Conservation (phyloP, 2,888 invertebrate species). For the Drosophila acutilabella region DNA sequence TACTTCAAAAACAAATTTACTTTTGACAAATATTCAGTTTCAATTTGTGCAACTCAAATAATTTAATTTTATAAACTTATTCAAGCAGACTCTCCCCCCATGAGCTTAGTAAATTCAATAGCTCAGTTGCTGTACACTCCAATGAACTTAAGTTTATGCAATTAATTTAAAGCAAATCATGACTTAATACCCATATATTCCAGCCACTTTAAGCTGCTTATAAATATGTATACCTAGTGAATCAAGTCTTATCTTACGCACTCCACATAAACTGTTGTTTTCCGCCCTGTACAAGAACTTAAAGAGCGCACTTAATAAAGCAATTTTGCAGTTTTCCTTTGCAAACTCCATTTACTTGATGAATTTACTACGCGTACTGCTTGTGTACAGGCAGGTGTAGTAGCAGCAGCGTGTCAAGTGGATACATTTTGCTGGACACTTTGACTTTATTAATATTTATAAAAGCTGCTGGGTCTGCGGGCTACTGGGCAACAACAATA, state of each 20-base stretch:
- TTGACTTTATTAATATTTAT: constrained; percentile 74
- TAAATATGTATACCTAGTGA: background rate
- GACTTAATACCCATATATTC: background rate
- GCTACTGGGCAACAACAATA: constrained; percentile 35
- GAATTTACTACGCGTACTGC: constrained; percentile 49
- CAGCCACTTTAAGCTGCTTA: background rate
- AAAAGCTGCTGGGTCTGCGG: constrained; percentile 26
- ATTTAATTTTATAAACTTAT: too few relatives aligned
- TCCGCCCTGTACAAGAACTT: constrained; percentile 9
- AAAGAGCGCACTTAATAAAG: constrained; percentile 41
- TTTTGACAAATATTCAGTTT: too few relatives aligned
- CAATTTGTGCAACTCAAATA: too few relatives aligned
- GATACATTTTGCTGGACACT: constrained; percentile 62
- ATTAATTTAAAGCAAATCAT: too few relatives aligned
- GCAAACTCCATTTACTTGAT: constrained; percentile 67
- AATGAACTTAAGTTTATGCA: too few relatives aligned
- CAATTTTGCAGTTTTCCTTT: constrained; percentile 28
- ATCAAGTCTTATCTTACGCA: background rate
- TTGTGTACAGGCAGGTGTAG: constrained; percentile 1
- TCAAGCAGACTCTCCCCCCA: too few relatives aligned
- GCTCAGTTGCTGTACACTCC: too few relatives aligned
- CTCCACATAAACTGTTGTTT: background rate
- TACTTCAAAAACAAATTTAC: too few relatives aligned
- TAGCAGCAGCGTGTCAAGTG: constrained; percentile 42
- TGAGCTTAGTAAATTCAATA: too few relatives aligned